Percentiles rank a stretch among this genome's conserved stretches.
Conservation (phyloP, 2,797 vertebrate genomes). For the Novumbra hubbsi region DNA sequence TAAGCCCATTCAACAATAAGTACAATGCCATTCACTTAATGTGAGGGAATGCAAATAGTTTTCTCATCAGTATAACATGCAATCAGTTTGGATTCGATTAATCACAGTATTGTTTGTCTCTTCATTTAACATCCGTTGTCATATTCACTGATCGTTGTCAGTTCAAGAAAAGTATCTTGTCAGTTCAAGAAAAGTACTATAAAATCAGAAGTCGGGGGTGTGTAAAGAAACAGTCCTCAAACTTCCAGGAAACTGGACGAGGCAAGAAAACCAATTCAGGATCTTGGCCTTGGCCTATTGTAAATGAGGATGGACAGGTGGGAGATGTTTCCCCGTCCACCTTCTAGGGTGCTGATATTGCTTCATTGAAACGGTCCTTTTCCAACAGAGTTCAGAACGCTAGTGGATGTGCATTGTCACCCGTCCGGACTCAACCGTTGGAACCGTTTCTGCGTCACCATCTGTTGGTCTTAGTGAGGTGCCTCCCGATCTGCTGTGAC, state of each 20-base stretch:
- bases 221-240: slow-evolving; percentile 12
- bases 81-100: background rate
- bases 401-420: background rate
- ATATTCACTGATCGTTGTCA: background rate
- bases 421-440: background rate
- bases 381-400: background rate
- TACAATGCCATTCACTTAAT: background rate
- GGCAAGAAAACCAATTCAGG: slow-evolving; percentile 16
- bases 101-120: background rate
- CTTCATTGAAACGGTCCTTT: background rate
- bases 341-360: background rate
- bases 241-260: slow-evolving; percentile 8
- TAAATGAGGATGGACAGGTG: background rate
- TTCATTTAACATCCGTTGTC: background rate
- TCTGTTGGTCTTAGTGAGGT: slow-evolving; percentile 46
- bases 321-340: background rate
- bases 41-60: background rate
- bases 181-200: background rate
- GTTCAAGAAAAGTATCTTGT: background rate
- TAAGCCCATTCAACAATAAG: background rate
- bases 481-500: slow-evolving; percentile 37
- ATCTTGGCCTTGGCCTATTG: background rate
- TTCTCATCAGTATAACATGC: background rate
- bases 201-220: background rate
- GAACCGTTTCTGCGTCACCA: slow-evolving; percentile 52